phyloP scores from a whole-genome alignment of 2,797 vertebrate species.

The Danio albolineatus region DNA sequence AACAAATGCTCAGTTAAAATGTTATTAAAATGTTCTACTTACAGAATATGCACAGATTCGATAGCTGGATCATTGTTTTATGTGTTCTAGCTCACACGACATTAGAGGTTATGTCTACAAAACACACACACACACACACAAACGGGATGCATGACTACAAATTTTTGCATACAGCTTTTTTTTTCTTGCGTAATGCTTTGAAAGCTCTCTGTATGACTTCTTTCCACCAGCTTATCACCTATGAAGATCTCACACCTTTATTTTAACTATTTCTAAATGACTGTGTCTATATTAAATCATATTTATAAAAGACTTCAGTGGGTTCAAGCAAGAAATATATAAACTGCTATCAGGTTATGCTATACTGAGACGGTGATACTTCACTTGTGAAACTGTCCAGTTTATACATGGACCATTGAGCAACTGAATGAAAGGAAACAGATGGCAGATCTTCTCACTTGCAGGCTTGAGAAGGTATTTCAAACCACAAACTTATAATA shows the following conservation, averaged over 20 bases:
- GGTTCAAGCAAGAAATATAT: not conserved
- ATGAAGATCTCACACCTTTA: not conserved
- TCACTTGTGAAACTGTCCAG: not conserved
- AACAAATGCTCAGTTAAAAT: not conserved
- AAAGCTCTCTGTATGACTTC: conserved; percentile 6
- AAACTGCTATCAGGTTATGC: not conserved
- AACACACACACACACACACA: too few species aligned
- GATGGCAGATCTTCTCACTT: not conserved
- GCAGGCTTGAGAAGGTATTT: not conserved
- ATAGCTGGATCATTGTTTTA: conserved; percentile 24
- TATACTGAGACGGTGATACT: not conserved
- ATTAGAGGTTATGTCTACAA: not conserved
- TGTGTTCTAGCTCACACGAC: conserved; percentile 4
- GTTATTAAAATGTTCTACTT: conserved; percentile 22
- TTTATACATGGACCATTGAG: conserved; percentile 19
- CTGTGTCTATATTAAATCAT: not conserved
- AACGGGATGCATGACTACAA: not conserved
- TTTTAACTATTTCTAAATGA: not conserved
- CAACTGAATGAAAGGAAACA: conserved; percentile 41
- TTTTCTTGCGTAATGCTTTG: not conserved
- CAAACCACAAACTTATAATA: not conserved
- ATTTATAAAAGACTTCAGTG: not conserved
- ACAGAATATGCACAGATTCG: conserved; percentile 2
- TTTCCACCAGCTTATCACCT: not conserved
- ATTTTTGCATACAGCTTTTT: conserved; percentile 11